Evolutionary conservation across 2,113 vertebrate genomes (phyloP), one percentile per base, ranked within the genome.

Genomic region (Larimichthys crocea): DNA sequence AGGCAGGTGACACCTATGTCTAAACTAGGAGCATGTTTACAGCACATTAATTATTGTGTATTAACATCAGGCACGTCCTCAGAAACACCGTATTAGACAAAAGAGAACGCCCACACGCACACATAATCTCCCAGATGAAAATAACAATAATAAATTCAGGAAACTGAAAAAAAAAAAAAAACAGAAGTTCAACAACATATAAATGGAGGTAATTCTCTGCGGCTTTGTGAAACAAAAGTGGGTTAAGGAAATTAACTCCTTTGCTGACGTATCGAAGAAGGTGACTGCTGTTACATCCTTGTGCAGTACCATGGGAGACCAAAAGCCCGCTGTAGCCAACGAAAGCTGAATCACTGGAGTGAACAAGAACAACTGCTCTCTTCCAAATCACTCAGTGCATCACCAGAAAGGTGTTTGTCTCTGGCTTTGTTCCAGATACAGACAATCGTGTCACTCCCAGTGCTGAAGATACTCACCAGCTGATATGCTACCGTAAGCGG

Each of bases 341-440:
- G 64, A 26, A 61, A 40, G 64, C 67, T 29, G 50, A 46, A 72
- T 75, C 65, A 80, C 64, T 26, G 49, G 57, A 82, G 80, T 26
- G 78, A 79, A 72, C 65, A 74, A 77, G 60, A 60, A 73, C 65
- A 64, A 49, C 60, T 68, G 31, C 68, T 79, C 57, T 84, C 52
- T 50, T 31, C 68, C 80, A 76, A 71, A 81, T n/a, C 26, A 31
- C 75, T 70, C 75, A 77, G 70, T 84, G 85, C 80, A 80, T 73
- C 72, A 44, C 56, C 35, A 56, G 60, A 44, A 53, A 88, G 67
- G 69, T 87, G 61, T 86, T 78, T 64, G 67, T 88, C n/a, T 85
- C 76, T 72, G 88, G 70, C 76, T 73, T 56, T 1, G 69, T 14
- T 87, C 87, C 82, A 92, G 64, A 78, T 76, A 68, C 50, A 77